These are phyloP conservation scores for Eumaeus atala DNA, from an alignment of 1,140 invertebrate species.

Conservation along the genomic window DNA sequence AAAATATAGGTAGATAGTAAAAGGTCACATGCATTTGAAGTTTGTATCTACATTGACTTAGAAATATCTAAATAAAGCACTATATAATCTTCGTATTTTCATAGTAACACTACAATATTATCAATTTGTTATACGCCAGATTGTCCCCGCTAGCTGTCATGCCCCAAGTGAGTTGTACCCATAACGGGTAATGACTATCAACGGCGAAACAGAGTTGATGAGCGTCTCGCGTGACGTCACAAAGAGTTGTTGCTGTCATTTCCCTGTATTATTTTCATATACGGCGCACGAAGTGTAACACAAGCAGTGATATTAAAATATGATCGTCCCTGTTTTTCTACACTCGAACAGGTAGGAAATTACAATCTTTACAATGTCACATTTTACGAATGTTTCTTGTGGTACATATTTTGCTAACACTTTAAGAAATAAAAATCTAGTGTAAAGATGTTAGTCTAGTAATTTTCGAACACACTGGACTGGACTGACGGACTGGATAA, in stretches of 20 bases:
- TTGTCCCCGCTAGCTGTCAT: conserved; percentile 13
- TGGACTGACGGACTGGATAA: no score
- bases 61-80: no score
- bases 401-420: no score
- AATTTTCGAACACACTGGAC: no score
- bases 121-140: conserved; percentile 3
- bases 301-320: neutral
- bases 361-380: no score
- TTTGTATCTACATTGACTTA: no score
- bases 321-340: neutral
- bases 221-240: conserved; percentile 54
- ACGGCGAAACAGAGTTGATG: conserved; percentile 38
- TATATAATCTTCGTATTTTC: no score
- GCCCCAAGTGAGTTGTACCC: conserved; percentile 44
- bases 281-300: neutral
- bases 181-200: neutral
- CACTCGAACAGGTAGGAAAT: neutral
- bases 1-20: no score
- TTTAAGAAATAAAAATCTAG: no score
- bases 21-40: no score
- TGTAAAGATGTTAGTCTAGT: no score
- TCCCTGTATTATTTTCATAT: conserved; percentile 8
- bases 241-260: conserved; percentile 24
- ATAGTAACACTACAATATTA: neutral
- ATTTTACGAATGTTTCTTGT: no score